phyloP scores from a whole-genome alignment of 2,113 vertebrate genomes.

The Rostratula benghalensis region DNA sequence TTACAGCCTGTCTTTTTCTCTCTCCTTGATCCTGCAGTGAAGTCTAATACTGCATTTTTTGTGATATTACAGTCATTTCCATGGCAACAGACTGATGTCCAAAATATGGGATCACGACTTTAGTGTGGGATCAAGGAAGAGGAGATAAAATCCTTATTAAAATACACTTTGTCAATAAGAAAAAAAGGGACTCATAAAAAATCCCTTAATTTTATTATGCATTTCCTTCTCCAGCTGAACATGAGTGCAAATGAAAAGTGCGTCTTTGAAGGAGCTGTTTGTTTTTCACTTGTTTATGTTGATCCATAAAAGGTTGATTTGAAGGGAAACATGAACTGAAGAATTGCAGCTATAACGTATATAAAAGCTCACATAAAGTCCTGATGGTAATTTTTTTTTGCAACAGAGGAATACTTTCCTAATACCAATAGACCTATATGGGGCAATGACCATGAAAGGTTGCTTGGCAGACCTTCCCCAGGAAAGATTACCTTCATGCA shows the following conservation, averaged over 20 bases:
- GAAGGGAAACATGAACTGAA: background rate
- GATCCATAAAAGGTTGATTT: background rate
- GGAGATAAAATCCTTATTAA: conserved; percentile 60
- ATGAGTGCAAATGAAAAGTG: background rate
- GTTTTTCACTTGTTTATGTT: background rate
- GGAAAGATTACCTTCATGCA: background rate
- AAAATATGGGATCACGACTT: conserved; percentile 51
- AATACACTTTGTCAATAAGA: conserved; percentile 36
- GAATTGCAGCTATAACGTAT: background rate
- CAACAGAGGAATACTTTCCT: background rate
- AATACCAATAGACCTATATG: background rate
- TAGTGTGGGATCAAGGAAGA: conserved; percentile 20
- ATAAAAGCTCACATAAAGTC: background rate
- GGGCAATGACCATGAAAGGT: background rate
- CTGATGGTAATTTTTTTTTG: background rate
- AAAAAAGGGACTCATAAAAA: background rate
- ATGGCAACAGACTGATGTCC: conserved; percentile 73
- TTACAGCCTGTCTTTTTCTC: conserved; percentile 15
- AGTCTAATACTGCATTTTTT: conserved; percentile 63
- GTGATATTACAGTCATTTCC: conserved; percentile 68
- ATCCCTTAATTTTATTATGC: background rate
- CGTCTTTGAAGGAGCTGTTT: background rate
- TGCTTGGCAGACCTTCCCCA: background rate
- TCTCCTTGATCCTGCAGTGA: conserved; percentile 45
- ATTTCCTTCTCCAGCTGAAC: background rate